phyloP scores from a whole-genome alignment of 2,888 invertebrate species.

The Lepas anatifera region DNA sequence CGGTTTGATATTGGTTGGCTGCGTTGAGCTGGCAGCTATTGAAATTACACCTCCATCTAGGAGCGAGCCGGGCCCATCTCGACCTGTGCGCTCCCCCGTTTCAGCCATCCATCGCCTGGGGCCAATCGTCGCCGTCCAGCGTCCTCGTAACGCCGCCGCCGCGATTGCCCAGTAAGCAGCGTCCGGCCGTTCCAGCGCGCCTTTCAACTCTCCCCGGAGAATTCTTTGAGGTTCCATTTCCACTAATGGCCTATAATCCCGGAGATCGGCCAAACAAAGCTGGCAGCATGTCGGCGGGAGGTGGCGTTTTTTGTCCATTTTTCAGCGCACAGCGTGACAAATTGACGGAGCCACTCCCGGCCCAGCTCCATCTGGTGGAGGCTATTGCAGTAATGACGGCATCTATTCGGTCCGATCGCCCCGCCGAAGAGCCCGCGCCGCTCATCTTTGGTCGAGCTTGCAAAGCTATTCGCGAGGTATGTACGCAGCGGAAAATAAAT shows the following conservation, averaged over 20 bases:
- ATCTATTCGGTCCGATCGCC: neutral
- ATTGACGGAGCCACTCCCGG: neutral
- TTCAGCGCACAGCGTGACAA: neutral
- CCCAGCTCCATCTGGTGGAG: neutral
- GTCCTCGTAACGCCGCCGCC: neutral
- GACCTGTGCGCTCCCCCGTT: no score
- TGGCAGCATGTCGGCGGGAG: neutral
- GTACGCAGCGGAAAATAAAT: no score
- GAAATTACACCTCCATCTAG: no score
- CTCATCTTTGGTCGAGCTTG: no score
- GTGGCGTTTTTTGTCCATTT: slow-evolving; percentile 5
- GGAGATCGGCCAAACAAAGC: slow-evolving; percentile 6
- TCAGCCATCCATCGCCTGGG: no score
- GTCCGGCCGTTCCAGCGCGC: neutral
- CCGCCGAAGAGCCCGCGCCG: no score
- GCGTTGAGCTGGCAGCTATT: no score
- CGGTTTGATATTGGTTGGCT: no score
- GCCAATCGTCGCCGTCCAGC: no score
- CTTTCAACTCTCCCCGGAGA: neutral
- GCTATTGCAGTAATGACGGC: neutral
- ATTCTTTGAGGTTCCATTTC: slow-evolving; percentile 12
- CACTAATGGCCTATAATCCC: slow-evolving; percentile 12
- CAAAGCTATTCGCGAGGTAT: no score
- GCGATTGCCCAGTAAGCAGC: neutral
- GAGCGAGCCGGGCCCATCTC: no score